A percentile compares a stretch with the other conserved stretches of the same genome.
phyloP scores from a whole-genome alignment of 1,140 invertebrate genomes.

The Sarcophaga peregrina region DNA sequence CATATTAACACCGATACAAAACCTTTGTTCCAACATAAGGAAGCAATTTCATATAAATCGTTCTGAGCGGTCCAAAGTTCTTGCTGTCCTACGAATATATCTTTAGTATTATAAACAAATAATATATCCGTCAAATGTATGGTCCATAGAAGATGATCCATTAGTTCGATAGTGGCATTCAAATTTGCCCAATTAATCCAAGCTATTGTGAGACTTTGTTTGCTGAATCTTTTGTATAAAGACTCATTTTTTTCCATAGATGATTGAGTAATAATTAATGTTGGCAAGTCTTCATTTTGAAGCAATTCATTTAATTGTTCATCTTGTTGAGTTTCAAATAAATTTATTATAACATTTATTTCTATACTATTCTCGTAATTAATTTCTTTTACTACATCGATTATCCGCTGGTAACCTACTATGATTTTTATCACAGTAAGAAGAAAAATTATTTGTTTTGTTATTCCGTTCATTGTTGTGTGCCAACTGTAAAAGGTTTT shows the following conservation, averaged over 20 bases:
- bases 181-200: background rate
- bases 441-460: background rate
- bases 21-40: background rate
- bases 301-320: background rate
- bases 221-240: background rate
- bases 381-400: background rate
- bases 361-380: background rate
- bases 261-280: background rate
- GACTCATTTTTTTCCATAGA: background rate
- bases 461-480: background rate
- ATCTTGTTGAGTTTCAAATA: background rate
- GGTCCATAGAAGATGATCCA: background rate
- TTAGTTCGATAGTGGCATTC: background rate
- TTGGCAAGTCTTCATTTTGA: background rate
- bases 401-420: background rate
- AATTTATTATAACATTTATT: slow-evolving; percentile 8
- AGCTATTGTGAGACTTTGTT: slow-evolving; percentile 11
- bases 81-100: background rate
- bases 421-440: background rate
- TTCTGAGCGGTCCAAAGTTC: background rate
- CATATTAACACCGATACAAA: background rate
- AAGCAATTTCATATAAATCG: background rate
- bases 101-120: background rate
- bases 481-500: background rate
- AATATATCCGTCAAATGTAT: slow-evolving; percentile 4